Evolutionary conservation across 2,113 vertebrate species (phyloP), one percentile per base, ranked within the genome.

Genomic region (Carettochelys insculpta): DNA sequence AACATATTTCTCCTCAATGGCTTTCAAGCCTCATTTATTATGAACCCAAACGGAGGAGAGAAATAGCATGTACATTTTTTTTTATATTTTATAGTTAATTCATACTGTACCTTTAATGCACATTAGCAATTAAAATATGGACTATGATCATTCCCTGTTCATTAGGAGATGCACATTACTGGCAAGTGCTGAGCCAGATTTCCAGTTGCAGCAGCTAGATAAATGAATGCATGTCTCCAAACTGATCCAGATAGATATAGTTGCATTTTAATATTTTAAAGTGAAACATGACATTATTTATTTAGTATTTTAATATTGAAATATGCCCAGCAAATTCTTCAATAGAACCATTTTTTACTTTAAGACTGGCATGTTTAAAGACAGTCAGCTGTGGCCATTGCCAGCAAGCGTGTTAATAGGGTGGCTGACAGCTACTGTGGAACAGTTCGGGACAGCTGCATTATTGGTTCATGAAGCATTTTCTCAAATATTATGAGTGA

Each of bases 381-480:
- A 95, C 82, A 89, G 77, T 95, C 92, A 82, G 90, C 92, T 95
- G 90, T 93, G 96, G 79, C 91, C 93, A 93, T 87, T 95, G 97
- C 95, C 94, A 96, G 83, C 92, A 95, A 92, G 90, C 90, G 77
- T 88, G 86, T 92, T 97, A 96, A 96, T 90, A 94, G 73, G 94
- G 83, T 88, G 91, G 90, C 73, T 97, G 96, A 97, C 93, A 96
- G 94, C 95, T 96, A 93, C 93, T 82, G 89, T 93, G 94, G 95
- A 96, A 96, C 92, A 89, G 95, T 96, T 96, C 93, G 95, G 84
- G 6, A 7, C 88, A 97, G 92, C 68, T 94, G 90, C 87, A 58
- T 95, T 95, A 95, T 87, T 96, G 93, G 93, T 97, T 96, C 94
- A 95, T 95, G 95, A 96, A 96, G 90, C 94, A 95, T 96, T 96